These are phyloP conservation scores for Ellobius talpinus DNA, from an alignment of 2,113 vertebrate genomes.

Conservation along the genomic window DNA sequence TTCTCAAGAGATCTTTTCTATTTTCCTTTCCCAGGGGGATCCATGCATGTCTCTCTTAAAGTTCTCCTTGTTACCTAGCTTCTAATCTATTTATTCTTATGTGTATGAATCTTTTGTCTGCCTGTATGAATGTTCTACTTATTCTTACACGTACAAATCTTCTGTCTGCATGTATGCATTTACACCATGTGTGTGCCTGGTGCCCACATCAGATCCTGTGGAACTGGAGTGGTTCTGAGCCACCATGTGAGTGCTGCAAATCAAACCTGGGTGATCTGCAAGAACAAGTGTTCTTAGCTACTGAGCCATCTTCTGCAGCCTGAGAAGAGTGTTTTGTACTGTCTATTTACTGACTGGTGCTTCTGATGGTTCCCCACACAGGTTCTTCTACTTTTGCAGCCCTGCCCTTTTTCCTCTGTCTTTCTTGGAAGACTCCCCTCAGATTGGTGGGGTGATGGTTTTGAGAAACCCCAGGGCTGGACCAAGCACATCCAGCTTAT, in stretches of 20 bases:
- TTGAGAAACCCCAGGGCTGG: not conserved
- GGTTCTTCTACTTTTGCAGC: not conserved
- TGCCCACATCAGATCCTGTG: not conserved
- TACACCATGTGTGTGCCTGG: not conserved
- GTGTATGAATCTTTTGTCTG: not conserved
- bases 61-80: no score
- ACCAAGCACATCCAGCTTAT: not conserved
- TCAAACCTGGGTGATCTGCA: not conserved
- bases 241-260: not conserved
- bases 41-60: no score
- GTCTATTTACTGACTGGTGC: not conserved
- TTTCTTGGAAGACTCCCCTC: not conserved
- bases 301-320: not conserved
- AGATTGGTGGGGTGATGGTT: not conserved
- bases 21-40: no score
- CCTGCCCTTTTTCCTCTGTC: no score
- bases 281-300: not conserved
- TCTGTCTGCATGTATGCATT: not conserved
- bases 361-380: no score
- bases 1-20: no score
- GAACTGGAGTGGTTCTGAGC: not conserved
- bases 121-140: not conserved
- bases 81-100: not conserved
- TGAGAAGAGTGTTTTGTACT: not conserved
- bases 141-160: not conserved